Conservation (phyloP, 2,113 vertebrate genomes). For the Dicerorhinus sumatrensis region DNA sequence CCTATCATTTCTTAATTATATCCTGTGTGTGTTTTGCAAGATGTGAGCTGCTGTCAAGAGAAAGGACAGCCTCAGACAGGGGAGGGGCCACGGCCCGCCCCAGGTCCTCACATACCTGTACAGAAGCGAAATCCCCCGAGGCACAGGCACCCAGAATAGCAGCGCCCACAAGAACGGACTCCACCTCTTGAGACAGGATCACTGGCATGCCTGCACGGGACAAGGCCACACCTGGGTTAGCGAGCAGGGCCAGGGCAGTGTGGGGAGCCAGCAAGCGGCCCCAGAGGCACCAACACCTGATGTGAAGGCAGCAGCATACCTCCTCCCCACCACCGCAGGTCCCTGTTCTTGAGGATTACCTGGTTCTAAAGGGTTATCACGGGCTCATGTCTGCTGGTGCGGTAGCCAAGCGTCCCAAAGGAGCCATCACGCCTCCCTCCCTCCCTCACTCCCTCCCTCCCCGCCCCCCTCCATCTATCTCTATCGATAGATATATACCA, state of each 20-base stretch:
- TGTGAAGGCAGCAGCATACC: background rate
- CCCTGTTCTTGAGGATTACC: background rate
- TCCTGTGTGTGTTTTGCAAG: constrained; percentile 62
- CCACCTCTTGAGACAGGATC: constrained; percentile 93
- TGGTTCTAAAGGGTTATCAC: background rate
- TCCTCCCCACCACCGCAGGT: fast-evolving
- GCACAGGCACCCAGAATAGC: constrained; percentile 96
- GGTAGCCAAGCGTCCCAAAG: background rate
- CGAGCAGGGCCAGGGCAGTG: background rate
- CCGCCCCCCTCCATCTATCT: too few species aligned
- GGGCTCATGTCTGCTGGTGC: background rate
- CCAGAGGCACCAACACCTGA: background rate
- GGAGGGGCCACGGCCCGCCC: background rate
- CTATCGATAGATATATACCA: background rate
- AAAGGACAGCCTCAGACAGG: constrained; percentile 22
- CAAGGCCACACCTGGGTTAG: constrained; percentile 78
- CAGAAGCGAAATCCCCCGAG: constrained; percentile 92
- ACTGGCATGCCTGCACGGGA: constrained; percentile 92
- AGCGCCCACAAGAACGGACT: constrained; percentile 96
- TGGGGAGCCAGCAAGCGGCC: background rate
- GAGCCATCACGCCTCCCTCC: background rate
- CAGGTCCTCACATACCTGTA: constrained; percentile 90
- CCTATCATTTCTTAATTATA: constrained; percentile 80
- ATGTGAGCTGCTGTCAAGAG: constrained; percentile 63
- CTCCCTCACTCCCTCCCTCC: too few species aligned